Evolutionary conservation across 2,797 vertebrate species (phyloP), one percentile per base, ranked within the genome.

Genomic region (Tympanoctomys barrerae): DNA sequence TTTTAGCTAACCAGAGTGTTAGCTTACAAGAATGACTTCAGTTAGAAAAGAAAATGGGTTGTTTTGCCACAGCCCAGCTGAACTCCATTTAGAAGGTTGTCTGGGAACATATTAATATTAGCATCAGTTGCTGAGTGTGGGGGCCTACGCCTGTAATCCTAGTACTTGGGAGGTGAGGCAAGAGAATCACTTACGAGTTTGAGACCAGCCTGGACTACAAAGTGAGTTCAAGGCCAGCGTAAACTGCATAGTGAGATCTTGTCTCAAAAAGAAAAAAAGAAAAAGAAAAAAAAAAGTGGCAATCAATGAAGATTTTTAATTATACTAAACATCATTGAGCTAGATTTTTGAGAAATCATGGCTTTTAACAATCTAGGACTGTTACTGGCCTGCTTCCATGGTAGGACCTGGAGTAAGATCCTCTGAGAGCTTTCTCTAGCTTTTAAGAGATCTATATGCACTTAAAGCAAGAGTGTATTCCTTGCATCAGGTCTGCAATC

Each of bases 221-320:
- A 36, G 68, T 70, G n/a, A 70, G 68, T 36, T 70, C n/a, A 70
- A 36, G 68, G 18, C n/a, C 68, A 71, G 68, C 68, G 19, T 73
- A 24, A 42, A 42, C 70, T 42, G 5, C 22, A 39, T 39, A 73
- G 11, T 5, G 21, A 73, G 8, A 73, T 22, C 70, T n/a, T 73
- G 36, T 39, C 36, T 73, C 70, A 10, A 24, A 73, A 73, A 39
- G 10, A 42, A 13, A 24, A 62, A 62, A 28, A 62, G 10, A 62
- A 22, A 62, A 8, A 62, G 26, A 26, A 62, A 62, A 62, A 61
- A 62, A 62, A 26, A 19, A 92, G 62, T 42, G 64, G 4, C 49
- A 68, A 4, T 81, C 87, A 91, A 33, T 36, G 86, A 86, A 89
- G 94, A 81, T 39, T 90, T 95, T 75, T 68, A 78, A 91, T 88